phyloP scores from a whole-genome alignment of 2,113 vertebrate species.

The Glareola pratincola region DNA sequence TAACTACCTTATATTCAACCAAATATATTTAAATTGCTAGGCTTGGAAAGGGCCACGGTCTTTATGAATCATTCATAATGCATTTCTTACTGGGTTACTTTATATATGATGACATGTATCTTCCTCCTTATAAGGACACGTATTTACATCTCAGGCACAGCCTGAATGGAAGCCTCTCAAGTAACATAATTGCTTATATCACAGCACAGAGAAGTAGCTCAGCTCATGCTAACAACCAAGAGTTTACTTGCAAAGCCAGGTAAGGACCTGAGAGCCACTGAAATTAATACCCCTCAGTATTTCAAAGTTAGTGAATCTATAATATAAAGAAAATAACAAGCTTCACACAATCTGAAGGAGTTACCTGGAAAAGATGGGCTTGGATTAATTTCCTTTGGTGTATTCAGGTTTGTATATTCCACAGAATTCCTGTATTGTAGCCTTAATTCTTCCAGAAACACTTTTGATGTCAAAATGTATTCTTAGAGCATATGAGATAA shows the following conservation, averaged over 20 bases:
- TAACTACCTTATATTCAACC: neutral
- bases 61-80: neutral
- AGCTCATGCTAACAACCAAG: neutral
- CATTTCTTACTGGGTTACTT: neutral
- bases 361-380: neutral
- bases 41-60: neutral
- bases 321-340: neutral
- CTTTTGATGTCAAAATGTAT: neutral
- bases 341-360: neutral
- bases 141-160: neutral
- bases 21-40: neutral
- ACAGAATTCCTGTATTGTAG: neutral
- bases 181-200: neutral
- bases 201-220: neutral
- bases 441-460: neutral
- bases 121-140: neutral
- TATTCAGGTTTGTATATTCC: neutral
- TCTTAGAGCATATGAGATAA: neutral
- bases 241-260: neutral
- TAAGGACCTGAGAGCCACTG: neutral
- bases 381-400: neutral
- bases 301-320: neutral
- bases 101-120: neutral
- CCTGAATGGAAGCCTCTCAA: neutral
- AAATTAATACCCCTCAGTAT: neutral